Evolutionary conservation across 2,888 invertebrate species (phyloP).

Genomic region (Ormia ochracea): DNA sequence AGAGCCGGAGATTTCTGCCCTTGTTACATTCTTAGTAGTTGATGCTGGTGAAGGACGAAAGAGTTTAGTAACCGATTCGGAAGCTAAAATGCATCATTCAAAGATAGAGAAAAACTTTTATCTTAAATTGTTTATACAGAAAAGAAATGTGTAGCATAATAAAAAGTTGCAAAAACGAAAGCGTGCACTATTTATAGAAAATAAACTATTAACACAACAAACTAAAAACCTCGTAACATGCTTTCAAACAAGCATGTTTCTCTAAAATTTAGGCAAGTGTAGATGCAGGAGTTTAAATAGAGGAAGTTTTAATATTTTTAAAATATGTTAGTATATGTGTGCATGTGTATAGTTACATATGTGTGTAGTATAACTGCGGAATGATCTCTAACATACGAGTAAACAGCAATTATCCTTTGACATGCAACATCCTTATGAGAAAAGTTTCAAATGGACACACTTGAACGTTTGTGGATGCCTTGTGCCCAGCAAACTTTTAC

Average conservation of each 20-base stretch:
- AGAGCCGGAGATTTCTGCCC: constrained; percentile 63
- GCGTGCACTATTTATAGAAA: constrained; percentile 35
- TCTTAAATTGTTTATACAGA: constrained; percentile 20
- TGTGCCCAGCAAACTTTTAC: not conserved
- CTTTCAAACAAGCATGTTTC: constrained; percentile 46
- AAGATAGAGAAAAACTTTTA: constrained; percentile 25
- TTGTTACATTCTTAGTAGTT: constrained; percentile 68
- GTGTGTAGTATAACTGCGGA: not conserved
- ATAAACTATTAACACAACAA: constrained; percentile 60
- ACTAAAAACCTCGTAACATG: constrained; percentile 53
- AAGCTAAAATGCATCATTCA: constrained; percentile 67
- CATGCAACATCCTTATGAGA: constrained; percentile 61
- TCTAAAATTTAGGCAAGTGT: not conserved
- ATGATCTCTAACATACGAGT: constrained; percentile 58
- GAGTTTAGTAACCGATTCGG: constrained; percentile 76
- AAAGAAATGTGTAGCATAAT: no score
- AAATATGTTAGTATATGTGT: not conserved
- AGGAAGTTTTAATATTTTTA: constrained; percentile 4
- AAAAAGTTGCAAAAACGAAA: not conserved
- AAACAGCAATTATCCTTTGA: constrained; percentile 61
- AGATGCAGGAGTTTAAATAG: constrained; percentile 5
- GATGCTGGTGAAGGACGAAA: constrained; percentile 73
- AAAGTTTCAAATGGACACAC: constrained; percentile 54
- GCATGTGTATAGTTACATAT: no score
- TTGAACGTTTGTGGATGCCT: constrained; percentile 13